Evolutionary conservation across 2,888 invertebrate genomes (phyloP).

Genomic region (Drosophila lacicola): DNA sequence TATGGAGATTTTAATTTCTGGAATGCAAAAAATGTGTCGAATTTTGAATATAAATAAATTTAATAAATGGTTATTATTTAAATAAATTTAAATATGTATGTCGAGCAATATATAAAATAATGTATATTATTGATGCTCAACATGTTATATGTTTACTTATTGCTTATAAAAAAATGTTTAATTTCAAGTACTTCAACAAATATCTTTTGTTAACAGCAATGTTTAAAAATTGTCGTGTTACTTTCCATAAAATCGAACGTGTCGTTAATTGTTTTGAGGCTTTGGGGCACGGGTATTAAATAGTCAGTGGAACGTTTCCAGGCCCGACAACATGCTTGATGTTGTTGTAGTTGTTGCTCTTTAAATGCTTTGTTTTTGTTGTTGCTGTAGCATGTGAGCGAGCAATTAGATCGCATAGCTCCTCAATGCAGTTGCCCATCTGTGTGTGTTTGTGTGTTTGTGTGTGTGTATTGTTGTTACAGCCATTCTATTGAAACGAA

Average conservation of each 20-base stretch:
- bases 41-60: no score
- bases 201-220: constrained; percentile 7
- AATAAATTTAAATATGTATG: no score
- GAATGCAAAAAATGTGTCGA: no score
- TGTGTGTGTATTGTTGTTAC: constrained; percentile 39
- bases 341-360: constrained; percentile 14
- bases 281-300: constrained; percentile 48
- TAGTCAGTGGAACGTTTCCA: constrained; percentile 40
- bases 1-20: no score
- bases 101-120: no score
- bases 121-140: no score
- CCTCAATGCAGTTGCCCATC: constrained; percentile 45
- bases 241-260: constrained; percentile 40
- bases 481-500: constrained; percentile 65
- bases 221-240: constrained; percentile 8
- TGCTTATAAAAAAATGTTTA: neutral
- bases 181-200: neutral
- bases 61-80: no score
- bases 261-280: constrained; percentile 46
- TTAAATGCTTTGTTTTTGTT: constrained; percentile 13
- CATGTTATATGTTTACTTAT: neutral
- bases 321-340: constrained; percentile 29
- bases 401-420: constrained; percentile 67
- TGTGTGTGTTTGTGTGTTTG: constrained; percentile 3
- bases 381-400: constrained; percentile 60